A percentile compares a stretch with the other conserved stretches of the same genome.
These are phyloP conservation scores for Ennomos erosarius DNA, from an alignment of 2,888 invertebrate genomes.

Conservation along the genomic window DNA sequence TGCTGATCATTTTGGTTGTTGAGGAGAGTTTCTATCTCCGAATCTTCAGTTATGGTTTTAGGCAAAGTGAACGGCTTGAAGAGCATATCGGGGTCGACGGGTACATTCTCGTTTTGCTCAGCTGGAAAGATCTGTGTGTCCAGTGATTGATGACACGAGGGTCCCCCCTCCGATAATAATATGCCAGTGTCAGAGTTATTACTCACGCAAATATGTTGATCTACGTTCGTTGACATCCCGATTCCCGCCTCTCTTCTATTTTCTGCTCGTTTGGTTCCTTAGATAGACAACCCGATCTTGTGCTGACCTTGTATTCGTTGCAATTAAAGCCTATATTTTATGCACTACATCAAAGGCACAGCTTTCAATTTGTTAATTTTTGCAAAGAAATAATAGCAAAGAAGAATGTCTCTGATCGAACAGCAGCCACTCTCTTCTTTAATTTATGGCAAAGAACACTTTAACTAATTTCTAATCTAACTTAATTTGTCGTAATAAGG, in stretches of 20 bases:
- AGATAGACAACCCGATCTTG: constrained; percentile 77
- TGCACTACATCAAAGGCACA: constrained; percentile 55
- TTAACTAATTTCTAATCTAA: too few species aligned
- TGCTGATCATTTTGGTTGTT: constrained; percentile 89
- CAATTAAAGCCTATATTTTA: constrained; percentile 67
- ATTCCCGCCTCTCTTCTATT: constrained; percentile 88
- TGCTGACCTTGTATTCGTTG: constrained; percentile 68
- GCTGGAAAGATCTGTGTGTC: constrained; percentile 93
- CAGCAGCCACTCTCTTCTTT: constrained; percentile 49
- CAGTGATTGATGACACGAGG: constrained; percentile 92
- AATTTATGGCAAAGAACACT: too few species aligned
- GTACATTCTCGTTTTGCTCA: constrained; percentile 96
- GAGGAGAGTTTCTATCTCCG: constrained; percentile 91
- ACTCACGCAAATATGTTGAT: constrained; percentile 94
- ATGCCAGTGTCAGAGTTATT: constrained; percentile 93
- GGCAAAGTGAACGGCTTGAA: constrained; percentile 94
- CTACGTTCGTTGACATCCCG: constrained; percentile 93
- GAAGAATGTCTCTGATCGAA: constrained; percentile 66
- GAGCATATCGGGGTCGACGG: constrained; percentile 94
- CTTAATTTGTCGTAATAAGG: too few species aligned
- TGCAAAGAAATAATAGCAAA: constrained; percentile 76
- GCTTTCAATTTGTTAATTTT: constrained; percentile 63
- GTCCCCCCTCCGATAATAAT: constrained; percentile 94
- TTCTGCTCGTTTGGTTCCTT: constrained; percentile 70
- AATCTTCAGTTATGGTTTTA: constrained; percentile 92